Evolutionary conservation across 2,797 vertebrate species (phyloP).

Genomic region (Etheostoma nigrum): DNA sequence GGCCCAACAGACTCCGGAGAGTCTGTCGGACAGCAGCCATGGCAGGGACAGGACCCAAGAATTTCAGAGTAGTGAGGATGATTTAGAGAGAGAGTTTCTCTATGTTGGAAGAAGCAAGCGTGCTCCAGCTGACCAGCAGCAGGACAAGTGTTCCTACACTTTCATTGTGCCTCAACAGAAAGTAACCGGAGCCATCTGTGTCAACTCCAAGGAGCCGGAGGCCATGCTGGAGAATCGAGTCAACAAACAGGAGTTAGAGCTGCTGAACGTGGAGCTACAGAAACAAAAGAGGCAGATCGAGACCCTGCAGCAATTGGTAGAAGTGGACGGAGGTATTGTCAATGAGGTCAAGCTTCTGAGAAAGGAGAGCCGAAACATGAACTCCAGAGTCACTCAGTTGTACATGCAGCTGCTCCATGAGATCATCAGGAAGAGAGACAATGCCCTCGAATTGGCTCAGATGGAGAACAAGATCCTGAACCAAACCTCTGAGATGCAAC

Average conservation of each 20-base stretch:
- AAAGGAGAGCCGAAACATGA: conserved; percentile 99
- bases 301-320: conserved; percentile 96
- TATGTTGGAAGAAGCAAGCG: conserved; percentile 89
- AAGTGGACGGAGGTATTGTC: conserved; percentile 97
- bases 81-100: conserved; percentile 88
- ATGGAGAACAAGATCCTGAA: conserved; percentile 97
- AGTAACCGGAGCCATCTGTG: conserved; percentile 97
- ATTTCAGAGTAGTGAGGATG: conserved; percentile 86
- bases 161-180: conserved; percentile 98
- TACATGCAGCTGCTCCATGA: conserved; percentile 99
- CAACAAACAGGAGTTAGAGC: conserved; percentile 95
- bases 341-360: conserved; percentile 97
- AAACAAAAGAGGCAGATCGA: conserved; percentile 99
- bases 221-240: conserved; percentile 91
- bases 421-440: conserved; percentile 98
- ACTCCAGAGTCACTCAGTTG: conserved; percentile 97
- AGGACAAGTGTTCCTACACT: conserved; percentile 97
- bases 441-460: conserved; percentile 95
- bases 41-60: conserved; percentile 79
- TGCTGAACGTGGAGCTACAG: conserved; percentile 94
- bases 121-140: conserved; percentile 76
- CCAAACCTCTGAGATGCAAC: conserved; percentile 97
- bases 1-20: conserved; percentile 65
- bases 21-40: conserved; percentile 50
- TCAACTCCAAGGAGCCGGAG: conserved; percentile 96